Percentiles rank a stretch among this genome's conserved stretches.
Evolutionary conservation across 2,113 vertebrate species (phyloP).

Genomic region (Polypterus bichir): DNA sequence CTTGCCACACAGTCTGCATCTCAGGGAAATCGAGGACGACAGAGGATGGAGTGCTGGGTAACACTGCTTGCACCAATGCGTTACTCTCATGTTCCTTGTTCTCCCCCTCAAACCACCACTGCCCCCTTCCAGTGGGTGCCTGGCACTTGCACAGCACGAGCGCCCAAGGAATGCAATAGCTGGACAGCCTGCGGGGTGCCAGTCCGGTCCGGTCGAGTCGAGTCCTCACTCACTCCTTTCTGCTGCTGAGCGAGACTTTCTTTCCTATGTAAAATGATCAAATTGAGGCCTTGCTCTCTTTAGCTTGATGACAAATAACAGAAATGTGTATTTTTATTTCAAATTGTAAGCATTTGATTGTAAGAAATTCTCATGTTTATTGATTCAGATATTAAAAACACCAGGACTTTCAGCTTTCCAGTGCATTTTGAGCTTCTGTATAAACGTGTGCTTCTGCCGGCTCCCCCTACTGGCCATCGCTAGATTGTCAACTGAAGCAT

Average conservation of each 20-base stretch:
- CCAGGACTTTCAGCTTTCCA: conserved; percentile 65
- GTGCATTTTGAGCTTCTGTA: no score
- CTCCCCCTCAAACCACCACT: conserved; percentile 21
- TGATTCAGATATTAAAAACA: conserved; percentile 72
- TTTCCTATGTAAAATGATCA: conserved; percentile 39
- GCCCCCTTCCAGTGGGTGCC: not conserved
- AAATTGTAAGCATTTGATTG: conserved; percentile 67
- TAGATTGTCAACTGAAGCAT: no score
- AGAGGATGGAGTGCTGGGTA: conserved; percentile 8
- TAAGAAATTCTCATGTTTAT: conserved; percentile 52
- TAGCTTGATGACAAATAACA: conserved; percentile 43
- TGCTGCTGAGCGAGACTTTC: conserved; percentile 21
- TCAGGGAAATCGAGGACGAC: conserved; percentile 57
- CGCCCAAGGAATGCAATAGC: no score
- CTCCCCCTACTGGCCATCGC: no score
- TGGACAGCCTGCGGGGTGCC: no score
- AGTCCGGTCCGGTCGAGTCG: not conserved
- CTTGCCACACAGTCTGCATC: conserved; percentile 48
- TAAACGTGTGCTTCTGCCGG: no score
- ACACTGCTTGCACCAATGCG: conserved; percentile 46
- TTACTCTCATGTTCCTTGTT: conserved; percentile 40
- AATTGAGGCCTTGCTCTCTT: conserved; percentile 52
- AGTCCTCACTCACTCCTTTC: conserved; percentile 25
- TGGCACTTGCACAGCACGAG: no score
- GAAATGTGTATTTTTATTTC: conserved; percentile 56